These are phyloP conservation scores for Rhabdomys pumilio DNA, from an alignment of 2,797 vertebrate genomes.

Conservation along the genomic window DNA sequence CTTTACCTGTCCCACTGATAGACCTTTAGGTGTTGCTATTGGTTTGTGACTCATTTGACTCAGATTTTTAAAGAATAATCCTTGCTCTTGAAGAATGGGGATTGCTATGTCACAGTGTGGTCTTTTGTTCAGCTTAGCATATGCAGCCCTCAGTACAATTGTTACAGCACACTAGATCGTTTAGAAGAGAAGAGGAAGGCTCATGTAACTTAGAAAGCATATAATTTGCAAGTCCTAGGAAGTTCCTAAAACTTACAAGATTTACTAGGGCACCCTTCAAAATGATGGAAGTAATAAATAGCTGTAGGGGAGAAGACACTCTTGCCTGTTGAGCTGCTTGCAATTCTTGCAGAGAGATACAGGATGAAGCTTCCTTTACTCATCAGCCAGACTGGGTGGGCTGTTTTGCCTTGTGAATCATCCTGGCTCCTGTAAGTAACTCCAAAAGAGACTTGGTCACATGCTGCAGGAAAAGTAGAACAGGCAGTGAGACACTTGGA, in stretches of 20 bases:
- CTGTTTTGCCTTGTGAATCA: background rate
- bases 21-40: background rate
- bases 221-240: background rate
- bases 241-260: background rate
- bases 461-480: background rate
- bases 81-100: background rate
- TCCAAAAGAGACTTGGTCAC: too few relatives aligned
- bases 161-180: background rate
- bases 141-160: background rate
- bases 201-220: background rate
- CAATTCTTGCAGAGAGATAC: background rate
- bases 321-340: background rate
- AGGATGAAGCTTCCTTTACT: too few relatives aligned
- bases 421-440: background rate
- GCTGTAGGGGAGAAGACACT: background rate
- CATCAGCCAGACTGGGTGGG: background rate
- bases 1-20: background rate
- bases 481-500: background rate
- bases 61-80: background rate
- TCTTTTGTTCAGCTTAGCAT: background rate
- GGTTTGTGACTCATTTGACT: background rate
- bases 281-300: background rate
- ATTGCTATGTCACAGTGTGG: background rate
- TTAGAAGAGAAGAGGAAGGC: background rate
- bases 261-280: background rate